Conservation (phyloP, 2,888 invertebrate genomes). For the Matsumyia berberina region DNA sequence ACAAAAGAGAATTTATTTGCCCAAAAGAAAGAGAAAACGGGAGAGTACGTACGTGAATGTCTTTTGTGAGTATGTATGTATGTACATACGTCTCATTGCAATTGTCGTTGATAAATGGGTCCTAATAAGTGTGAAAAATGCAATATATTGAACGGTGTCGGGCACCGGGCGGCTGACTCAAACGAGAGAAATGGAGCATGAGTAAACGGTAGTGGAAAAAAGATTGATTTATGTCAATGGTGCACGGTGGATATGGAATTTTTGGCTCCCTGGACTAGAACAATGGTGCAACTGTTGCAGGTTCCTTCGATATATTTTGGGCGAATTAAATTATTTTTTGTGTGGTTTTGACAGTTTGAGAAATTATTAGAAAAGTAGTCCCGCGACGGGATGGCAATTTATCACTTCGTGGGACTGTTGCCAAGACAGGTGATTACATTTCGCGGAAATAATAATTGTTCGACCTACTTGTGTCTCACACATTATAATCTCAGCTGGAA, state of each 20-base stretch:
- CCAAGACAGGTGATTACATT: conserved; percentile 29
- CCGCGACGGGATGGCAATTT: not conserved
- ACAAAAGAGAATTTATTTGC: conserved; percentile 28
- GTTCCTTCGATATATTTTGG: conserved; percentile 28
- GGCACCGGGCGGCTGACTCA: not conserved
- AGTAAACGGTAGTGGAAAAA: not conserved
- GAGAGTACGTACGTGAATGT: not conserved
- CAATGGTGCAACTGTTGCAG: conserved; percentile 63
- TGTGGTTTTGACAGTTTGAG: conserved; percentile 45
- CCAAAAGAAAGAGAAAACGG: conserved; percentile 1
- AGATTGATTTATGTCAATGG: conserved; percentile 65
- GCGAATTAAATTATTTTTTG: conserved; percentile 42
- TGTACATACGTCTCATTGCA: conserved; percentile 39
- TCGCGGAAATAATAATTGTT: conserved; percentile 30
- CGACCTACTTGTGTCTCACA: not conserved
- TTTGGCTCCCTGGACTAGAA: not conserved
- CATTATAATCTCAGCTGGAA: too few species aligned
- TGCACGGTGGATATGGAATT: conserved; percentile 25
- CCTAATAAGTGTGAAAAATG: conserved; percentile 61
- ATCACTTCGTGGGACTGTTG: conserved; percentile 23
- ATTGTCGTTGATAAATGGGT: conserved; percentile 69
- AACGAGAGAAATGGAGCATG: conserved; percentile 12
- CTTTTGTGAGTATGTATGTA: not conserved
- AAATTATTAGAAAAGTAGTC: conserved; percentile 38
- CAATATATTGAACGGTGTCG: conserved; percentile 41